Base-by-base conservation (phyloP, 1,140 invertebrate species). In the Chelonus insularis region DNA sequence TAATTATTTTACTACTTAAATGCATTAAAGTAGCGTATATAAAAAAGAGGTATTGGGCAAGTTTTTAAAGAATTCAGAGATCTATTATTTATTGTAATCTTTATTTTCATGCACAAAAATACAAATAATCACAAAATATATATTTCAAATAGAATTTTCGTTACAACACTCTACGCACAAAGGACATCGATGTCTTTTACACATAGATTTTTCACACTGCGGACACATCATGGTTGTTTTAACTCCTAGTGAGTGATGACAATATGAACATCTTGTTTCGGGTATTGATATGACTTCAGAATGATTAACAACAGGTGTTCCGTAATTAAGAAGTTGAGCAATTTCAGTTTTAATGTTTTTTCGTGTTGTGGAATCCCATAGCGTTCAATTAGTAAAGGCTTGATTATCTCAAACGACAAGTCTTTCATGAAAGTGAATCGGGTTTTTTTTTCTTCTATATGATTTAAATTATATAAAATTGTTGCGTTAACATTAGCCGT, bases 401-500 rank as follows among this genome's bases (percentile, higher is more conserved):
- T n/a, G n/a, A n/a, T n/a, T n/a, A 50, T 20, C 29, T 36, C 11
- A 29, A 34, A 20, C 7, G 2, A 34, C 25, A 59, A 21, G 16
- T 50, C 37, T 39, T 59, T 50, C 34, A 37, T 9, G 16, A 34
- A 36, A 37, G 23, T 37, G 4, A 50, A 11, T 39, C 39, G 14
- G 11, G 43, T 37, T 18, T 32, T 50, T 32, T 36, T 50, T 50
- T 18, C 14, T n/a, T 59, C 32, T 48, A n/a, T 4, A 34, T 34
- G 18, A 11, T 21, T 34, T 8, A 60, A n/a, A 37, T 64, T 60
- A 39, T 59, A 62, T 23, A 58, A 47, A 14, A 60, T 39, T n/a
- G 41, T 54, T 1, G 59, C 34, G 37, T 67, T 62, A 5, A 64
- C 60, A 14, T 34, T 34, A 1, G 57, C 59, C 25, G 60, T 59